A percentile compares a stretch with the other conserved stretches of the same genome.
These are phyloP conservation scores for Erynnis tages DNA, from an alignment of 2,888 invertebrate genomes.

Conservation along the genomic window DNA sequence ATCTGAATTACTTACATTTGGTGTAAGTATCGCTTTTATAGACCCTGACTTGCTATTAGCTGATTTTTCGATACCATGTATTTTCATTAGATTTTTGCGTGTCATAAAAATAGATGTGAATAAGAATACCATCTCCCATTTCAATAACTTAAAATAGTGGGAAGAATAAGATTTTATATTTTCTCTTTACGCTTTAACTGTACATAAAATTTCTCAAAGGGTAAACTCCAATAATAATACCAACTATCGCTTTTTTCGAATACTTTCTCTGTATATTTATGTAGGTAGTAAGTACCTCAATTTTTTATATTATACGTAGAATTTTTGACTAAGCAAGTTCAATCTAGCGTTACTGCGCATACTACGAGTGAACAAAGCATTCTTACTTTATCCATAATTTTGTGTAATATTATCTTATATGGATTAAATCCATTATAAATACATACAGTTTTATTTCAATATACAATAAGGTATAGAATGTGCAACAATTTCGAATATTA, in stretches of 20 bases:
- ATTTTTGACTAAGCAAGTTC: too few species aligned
- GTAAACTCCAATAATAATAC: conserved; percentile 25
- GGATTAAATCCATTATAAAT: conserved; percentile 10
- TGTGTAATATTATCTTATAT: neutral
- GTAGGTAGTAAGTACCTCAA: too few species aligned
- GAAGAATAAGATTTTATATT: conserved; percentile 19
- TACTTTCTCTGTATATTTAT: too few species aligned
- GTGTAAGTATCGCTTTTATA: too few species aligned
- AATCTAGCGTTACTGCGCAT: conserved; percentile 5
- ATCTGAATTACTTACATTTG: neutral
- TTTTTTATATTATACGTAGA: too few species aligned
- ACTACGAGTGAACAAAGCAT: conserved; percentile 7
- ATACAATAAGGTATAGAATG: too few species aligned
- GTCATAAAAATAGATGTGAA: conserved; percentile 20
- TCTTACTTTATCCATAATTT: neutral
- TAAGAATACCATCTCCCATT: conserved; percentile 13
- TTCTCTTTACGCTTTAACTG: conserved; percentile 11
- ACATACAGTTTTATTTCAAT: neutral
- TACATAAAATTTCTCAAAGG: conserved; percentile 14
- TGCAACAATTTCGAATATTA: conserved; percentile 2
- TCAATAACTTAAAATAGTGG: conserved; percentile 16
- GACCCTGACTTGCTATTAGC: too few species aligned
- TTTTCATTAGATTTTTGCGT: conserved; percentile 1
- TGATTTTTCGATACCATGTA: too few species aligned
- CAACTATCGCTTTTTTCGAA: neutral